Evolutionary conservation across 1,140 invertebrate genomes (phyloP), one percentile per base, ranked within the genome.

Genomic region (Caerostris darwini): DNA sequence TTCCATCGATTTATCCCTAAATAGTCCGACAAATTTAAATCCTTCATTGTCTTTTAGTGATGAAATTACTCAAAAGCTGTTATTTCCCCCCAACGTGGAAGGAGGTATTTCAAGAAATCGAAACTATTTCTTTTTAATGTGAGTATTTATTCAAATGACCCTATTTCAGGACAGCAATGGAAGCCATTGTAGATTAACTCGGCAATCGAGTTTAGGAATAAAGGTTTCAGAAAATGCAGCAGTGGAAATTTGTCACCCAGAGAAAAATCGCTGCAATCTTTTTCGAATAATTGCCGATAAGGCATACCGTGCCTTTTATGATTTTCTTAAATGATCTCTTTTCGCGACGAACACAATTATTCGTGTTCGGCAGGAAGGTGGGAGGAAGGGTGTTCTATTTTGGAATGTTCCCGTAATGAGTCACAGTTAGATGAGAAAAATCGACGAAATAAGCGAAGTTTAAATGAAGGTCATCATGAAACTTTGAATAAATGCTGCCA

Each of bases 31-130:
- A 50, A 19, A 34, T 77, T 77, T 10, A 77, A 77, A 12, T 7
- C 69, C 8, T 77, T 77, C 50, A 77, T 77, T 77, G 69, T 77
- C 69, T 10, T 10, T 8, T 77, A 77, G 34, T 53, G 69, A 77
- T 77, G 50, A 77, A 53, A 77, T 77, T 77, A 34, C 69, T 77
- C 34, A 10, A 77, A 77, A 77, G 69, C 69, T 50, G 19, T 77
- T 77, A 77, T 77, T 77, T 64, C 50, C 69, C 12, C 10, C 34
- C 12, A 1, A 53, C 10, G 50, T 34, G 34, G 12, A 50, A n/a
- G 69, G 34, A n/a, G n/a, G n/a, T n/a, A n/a, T n/a, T 34, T 53
- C 4, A 50, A 50, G 19, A 50, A 69, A 10, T 3, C 69, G 12
- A 19, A 69, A 77, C 69, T 77, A 77, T 34, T 77, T 8, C 10